Conservation (phyloP, 2,113 vertebrate genomes). For the Archocentrus centrarchus region DNA sequence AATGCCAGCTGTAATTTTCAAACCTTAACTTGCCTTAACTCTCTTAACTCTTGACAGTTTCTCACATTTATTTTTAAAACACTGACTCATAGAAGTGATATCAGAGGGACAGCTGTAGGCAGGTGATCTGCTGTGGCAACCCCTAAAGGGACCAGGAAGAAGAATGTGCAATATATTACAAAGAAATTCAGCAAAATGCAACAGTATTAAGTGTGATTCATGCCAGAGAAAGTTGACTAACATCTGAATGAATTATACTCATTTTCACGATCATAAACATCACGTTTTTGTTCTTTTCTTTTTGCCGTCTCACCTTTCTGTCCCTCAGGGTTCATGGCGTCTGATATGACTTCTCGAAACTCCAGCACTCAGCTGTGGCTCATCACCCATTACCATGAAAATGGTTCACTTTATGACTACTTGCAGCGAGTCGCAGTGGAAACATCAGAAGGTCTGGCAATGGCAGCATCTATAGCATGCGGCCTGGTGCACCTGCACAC, state of each 20-base stretch:
- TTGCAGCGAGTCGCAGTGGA: conserved; percentile 83
- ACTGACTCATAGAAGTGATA: neutral
- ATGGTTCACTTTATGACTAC: conserved; percentile 86
- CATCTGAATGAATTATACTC: neutral
- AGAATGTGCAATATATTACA: neutral
- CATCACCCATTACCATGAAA: conserved; percentile 86
- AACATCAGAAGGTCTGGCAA: conserved; percentile 80
- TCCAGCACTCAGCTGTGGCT: conserved; percentile 88
- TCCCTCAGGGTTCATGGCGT: conserved; percentile 83
- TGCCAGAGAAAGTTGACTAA: neutral
- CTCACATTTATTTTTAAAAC: neutral
- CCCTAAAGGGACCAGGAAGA: neutral
- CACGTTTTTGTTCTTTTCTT: neutral
- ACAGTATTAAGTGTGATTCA: neutral
- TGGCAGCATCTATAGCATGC: conserved; percentile 81
- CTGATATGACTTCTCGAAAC: conserved; percentile 87
- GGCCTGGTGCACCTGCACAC: conserved; percentile 86
- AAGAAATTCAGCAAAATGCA: neutral
- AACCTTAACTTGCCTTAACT: neutral
- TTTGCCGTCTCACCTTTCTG: neutral
- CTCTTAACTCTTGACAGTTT: neutral
- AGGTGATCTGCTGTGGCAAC: neutral
- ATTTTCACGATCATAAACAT: neutral
- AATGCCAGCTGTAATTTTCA: neutral
- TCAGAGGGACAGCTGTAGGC: neutral